Base-by-base conservation (phyloP, 2,888 invertebrate genomes). In the Tubulanus polymorphus region DNA sequence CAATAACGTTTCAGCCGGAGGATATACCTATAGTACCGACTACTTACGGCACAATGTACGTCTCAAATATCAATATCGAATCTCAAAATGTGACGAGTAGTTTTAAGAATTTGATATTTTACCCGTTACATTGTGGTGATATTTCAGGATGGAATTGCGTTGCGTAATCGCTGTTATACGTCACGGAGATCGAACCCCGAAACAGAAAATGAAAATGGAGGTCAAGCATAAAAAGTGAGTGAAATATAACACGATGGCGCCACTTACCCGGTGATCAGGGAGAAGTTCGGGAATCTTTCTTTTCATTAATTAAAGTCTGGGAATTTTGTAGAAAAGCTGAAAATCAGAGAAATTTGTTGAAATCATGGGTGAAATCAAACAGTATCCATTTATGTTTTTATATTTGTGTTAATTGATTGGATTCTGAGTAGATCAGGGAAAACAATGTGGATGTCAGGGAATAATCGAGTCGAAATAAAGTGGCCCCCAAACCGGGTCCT, bases 121-220 rank as follows among this genome's bases (percentile, higher is more conserved):
- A n/a, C n/a, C n/a, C n/a, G n/a, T n/a, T n/a, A n/a, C n/a, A n/a
- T 35, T 35, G n/a, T 15, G 12, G 35, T 35, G 35, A 35, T 25
- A n/a, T 27, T 65, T 18, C 59, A 86, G 85, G 86, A 89, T 89
- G 88, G 88, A 88, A 75, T 78, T 89, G 56, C 83, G 99, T 29
- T 97, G 97, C 79, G 97, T 99, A 2, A 93, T 96, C 37, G 99
- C 92, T 26, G 92, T 99, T 5, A 97, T 99, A 59, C 82, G 99
- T 57, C 99, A 99, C 74, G 99, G 99, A 0, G 99, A 99, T 80
- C 84, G 99, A 64, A 99, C 99, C 15, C 99, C 99, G 0, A 99
- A 99, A 78, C 99, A 99, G 82, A 99, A 99, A 82, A 99, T 99
- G 97, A 99, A 99, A 81, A 96, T 97, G 65, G 96, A 96, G 84